These are phyloP conservation scores for Rhinolophus sinicus DNA, from an alignment of 2,113 vertebrate species.

Conservation along the genomic window DNA sequence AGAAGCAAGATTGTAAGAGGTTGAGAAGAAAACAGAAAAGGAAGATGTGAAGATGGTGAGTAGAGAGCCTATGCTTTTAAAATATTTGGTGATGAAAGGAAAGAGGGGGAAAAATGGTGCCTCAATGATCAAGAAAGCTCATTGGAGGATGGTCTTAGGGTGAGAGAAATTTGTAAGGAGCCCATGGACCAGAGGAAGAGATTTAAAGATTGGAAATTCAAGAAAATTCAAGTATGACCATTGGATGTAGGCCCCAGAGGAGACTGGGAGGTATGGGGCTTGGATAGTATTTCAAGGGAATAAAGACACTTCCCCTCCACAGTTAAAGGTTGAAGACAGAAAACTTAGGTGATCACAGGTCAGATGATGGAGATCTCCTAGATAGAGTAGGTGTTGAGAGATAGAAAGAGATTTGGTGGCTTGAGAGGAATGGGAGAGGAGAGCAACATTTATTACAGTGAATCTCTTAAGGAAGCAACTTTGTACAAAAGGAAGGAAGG, in stretches of 20 bases:
- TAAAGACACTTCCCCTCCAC: not conserved
- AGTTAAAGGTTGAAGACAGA: not conserved
- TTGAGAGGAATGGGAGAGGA: not conserved
- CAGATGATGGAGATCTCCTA: not conserved
- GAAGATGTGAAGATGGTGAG: not conserved
- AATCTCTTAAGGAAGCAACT: not conserved
- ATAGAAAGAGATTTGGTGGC: not conserved
- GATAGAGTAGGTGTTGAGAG: not conserved
- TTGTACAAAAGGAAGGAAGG: not conserved
- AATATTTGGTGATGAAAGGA: not conserved
- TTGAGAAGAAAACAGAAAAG: not conserved
- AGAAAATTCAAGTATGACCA: not conserved
- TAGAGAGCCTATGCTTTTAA: not conserved
- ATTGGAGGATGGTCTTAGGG: not conserved
- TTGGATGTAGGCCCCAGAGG: not conserved
- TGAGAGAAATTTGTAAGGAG: not conserved
- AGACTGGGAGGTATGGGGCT: not conserved
- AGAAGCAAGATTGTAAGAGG: not conserved
- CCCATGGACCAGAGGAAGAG: not conserved
- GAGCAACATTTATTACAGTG: not conserved
- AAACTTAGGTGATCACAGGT: not conserved
- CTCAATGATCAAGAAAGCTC: not conserved
- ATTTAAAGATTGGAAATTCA: not conserved
- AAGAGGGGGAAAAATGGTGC: not conserved
- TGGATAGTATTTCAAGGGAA: not conserved